Conservation (phyloP, 2,113 vertebrate species). For the Orthochromis indermauri region DNA sequence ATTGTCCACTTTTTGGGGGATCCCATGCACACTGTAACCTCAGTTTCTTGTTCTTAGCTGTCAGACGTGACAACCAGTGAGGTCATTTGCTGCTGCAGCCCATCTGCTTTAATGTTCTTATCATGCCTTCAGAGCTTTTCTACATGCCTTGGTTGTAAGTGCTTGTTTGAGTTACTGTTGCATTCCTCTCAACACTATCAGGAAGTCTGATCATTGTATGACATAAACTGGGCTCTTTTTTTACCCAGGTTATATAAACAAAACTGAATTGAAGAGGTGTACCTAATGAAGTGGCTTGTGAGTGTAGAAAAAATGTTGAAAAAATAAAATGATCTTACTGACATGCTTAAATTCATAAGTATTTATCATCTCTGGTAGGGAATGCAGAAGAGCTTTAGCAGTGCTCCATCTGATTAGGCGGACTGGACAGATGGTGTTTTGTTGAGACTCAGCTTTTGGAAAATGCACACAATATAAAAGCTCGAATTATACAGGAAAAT, state of each 20-base stretch:
- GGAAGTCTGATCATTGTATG: background rate
- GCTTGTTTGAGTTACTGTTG: background rate
- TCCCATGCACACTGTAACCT: background rate
- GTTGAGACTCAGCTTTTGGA: background rate
- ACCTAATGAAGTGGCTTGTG: background rate
- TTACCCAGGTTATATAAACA: background rate
- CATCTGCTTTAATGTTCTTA: background rate
- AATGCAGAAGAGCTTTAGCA: background rate
- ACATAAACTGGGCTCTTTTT: background rate
- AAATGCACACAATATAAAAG: background rate
- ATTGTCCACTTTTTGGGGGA: background rate
- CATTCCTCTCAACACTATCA: background rate
- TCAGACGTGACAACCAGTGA: background rate
- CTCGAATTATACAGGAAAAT: background rate
- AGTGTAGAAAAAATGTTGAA: background rate
- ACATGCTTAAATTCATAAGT: background rate
- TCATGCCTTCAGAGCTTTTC: background rate
- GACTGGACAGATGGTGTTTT: constrained; percentile 15
- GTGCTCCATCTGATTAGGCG: background rate
- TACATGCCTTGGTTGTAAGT: background rate
- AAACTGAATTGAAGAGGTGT: background rate
- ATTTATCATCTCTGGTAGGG: background rate
- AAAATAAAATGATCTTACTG: background rate
- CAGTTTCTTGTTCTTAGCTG: background rate
- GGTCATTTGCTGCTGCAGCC: background rate